These are phyloP conservation scores for Andrena minutula DNA, from an alignment of 2,888 invertebrate genomes.

Conservation along the genomic window DNA sequence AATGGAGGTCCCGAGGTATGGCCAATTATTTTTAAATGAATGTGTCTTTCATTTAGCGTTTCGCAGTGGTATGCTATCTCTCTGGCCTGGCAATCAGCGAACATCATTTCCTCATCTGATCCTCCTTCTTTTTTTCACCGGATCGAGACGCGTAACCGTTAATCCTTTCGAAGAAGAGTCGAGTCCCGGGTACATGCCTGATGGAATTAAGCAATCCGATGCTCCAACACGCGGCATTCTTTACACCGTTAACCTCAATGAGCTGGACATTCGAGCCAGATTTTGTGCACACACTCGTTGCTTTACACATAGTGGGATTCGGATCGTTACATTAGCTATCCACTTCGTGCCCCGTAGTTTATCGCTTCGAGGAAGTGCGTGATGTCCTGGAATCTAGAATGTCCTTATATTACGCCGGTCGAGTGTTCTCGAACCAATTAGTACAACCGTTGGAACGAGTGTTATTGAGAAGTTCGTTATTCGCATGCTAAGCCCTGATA, in stretches of 20 bases:
- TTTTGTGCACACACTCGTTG: conserved; percentile 1
- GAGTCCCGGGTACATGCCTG: conserved; percentile 76
- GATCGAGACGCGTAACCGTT: conserved; percentile 71
- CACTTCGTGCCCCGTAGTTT: conserved; percentile 18
- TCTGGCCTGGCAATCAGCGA: neutral
- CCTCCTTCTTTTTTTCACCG: neutral
- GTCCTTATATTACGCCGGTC: neutral
- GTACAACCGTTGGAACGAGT: neutral
- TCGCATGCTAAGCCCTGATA: neutral
- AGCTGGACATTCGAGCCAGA: conserved; percentile 44
- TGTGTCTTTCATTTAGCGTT: conserved; percentile 65
- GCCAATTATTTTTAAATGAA: conserved; percentile 77
- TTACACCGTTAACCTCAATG: conserved; percentile 71
- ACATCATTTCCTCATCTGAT: conserved; percentile 4
- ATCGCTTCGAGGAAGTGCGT: neutral
- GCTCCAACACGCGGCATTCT: conserved; percentile 49
- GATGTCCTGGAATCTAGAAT: neutral
- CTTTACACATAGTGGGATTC: conserved; percentile 28
- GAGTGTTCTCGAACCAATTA: neutral
- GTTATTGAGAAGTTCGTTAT: neutral
- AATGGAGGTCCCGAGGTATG: conserved; percentile 34
- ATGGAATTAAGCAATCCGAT: conserved; percentile 77
- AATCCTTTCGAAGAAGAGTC: conserved; percentile 69
- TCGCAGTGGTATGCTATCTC: conserved; percentile 44
- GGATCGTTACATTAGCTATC: conserved; percentile 27